Conservation (phyloP, 1,140 invertebrate genomes). For the Heliconius eleuchia region DNA sequence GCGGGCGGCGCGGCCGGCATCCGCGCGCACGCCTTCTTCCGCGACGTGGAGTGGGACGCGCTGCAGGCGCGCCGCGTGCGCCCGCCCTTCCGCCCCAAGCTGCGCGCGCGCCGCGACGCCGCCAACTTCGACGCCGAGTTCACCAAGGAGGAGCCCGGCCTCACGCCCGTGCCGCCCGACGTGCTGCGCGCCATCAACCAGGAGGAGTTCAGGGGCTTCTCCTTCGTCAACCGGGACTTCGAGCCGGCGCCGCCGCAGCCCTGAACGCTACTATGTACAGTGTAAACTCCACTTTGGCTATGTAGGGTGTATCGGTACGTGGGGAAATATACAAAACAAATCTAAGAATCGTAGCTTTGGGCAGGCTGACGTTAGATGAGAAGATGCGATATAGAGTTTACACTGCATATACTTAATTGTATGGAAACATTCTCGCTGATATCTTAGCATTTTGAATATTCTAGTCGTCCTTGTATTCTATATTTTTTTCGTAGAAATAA, state of each 20-base stretch:
- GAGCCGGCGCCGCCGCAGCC: conserved; percentile 84
- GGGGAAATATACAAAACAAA: too few species aligned
- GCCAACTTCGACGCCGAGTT: conserved; percentile 99
- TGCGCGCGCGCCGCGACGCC: conserved; percentile 92
- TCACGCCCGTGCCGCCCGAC: conserved; percentile 96
- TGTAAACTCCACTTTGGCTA: too few species aligned
- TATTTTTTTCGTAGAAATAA: neutral
- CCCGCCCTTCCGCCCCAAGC: conserved; percentile 98
- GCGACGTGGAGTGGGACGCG: conserved; percentile 97
- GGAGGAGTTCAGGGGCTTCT: conserved; percentile 98
- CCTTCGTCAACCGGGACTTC: conserved; percentile 97
- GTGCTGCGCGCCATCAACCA: conserved; percentile 95
- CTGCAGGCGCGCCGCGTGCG: conserved; percentile 94
- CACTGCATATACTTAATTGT: neutral
- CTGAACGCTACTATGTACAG: conserved; percentile 41
- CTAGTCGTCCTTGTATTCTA: conserved; percentile 9
- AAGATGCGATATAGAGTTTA: too few species aligned
- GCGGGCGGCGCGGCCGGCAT: conserved; percentile 92
- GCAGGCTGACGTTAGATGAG: too few species aligned
- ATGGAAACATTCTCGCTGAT: neutral
- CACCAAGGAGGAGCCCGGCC: conserved; percentile 97
- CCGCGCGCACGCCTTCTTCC: conserved; percentile 96
- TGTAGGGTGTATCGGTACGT: too few species aligned
- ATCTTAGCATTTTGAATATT: conserved; percentile 13
- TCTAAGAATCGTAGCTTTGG: too few species aligned